These are phyloP conservation scores for Diarsia dahlii DNA, from an alignment of 2,888 invertebrate species.

Conservation along the genomic window DNA sequence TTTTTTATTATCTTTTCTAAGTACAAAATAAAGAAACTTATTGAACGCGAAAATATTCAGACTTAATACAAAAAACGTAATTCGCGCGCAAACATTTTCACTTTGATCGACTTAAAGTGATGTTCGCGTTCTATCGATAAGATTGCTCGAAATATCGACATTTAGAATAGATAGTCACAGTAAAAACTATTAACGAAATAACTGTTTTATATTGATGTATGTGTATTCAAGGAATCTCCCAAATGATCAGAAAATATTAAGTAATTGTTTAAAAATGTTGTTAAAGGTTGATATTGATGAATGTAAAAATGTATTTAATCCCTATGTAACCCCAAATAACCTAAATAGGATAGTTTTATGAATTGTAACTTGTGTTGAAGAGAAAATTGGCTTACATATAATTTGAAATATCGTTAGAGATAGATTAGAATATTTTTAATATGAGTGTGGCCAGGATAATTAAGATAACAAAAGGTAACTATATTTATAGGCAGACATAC, in stretches of 20 bases:
- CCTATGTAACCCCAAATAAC: constrained; percentile 79
- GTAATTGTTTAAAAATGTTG: constrained; percentile 83
- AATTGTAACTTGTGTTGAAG: constrained; percentile 67
- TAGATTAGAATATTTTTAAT: constrained; percentile 55
- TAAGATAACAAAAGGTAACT: neutral
- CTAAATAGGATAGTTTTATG: constrained; percentile 76
- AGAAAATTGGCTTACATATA: constrained; percentile 81
- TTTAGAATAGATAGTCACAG: constrained; percentile 60
- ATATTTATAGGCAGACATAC: neutral
- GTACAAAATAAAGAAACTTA: constrained; percentile 1
- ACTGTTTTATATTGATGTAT: constrained; percentile 64
- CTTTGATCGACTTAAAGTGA: constrained; percentile 42
- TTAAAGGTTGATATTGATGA: constrained; percentile 84
- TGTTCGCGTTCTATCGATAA: constrained; percentile 54
- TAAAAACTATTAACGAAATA: constrained; percentile 57
- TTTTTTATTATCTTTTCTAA: constrained; percentile 14
- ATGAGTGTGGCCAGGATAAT: constrained; percentile 37
- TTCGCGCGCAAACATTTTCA: constrained; percentile 22
- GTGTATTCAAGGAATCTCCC: constrained; percentile 59
- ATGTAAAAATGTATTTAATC: constrained; percentile 86
- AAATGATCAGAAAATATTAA: constrained; percentile 60
- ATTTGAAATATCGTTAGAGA: constrained; percentile 68
- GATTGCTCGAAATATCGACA: constrained; percentile 47
- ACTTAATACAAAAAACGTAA: constrained; percentile 58
- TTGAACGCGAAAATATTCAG: constrained; percentile 16